Percentiles rank a stretch among this genome's conserved stretches.
These are phyloP conservation scores for Pseudolycoriella hygida DNA, from an alignment of 2,888 invertebrate species.

Conservation along the genomic window DNA sequence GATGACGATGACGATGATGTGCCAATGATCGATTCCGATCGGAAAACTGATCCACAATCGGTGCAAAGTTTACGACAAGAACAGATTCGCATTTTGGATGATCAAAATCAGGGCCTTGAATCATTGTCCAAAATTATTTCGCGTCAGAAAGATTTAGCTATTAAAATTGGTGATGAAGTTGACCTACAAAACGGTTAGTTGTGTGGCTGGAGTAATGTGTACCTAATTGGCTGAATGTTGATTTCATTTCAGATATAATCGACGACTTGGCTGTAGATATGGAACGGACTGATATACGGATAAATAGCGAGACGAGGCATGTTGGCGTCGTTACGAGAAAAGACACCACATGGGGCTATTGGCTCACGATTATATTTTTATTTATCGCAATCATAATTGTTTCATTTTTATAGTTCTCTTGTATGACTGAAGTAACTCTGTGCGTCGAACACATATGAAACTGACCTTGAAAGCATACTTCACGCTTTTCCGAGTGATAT, in stretches of 20 bases:
- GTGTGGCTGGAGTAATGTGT: slow-evolving; percentile 5
- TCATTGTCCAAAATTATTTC: slow-evolving; percentile 53
- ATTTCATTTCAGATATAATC: slow-evolving; percentile 41
- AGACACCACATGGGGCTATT: slow-evolving; percentile 59
- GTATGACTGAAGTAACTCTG: too few relatives aligned
- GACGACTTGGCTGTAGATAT: slow-evolving; percentile 57
- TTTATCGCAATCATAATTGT: slow-evolving; percentile 48
- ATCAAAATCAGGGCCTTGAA: slow-evolving; percentile 62
- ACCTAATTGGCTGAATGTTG: slow-evolving; percentile 7
- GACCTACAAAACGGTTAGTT: slow-evolving; percentile 53
- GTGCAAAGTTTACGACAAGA: slow-evolving; percentile 34
- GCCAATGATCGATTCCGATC: slow-evolving; percentile 17
- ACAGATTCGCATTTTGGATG: slow-evolving; percentile 40
- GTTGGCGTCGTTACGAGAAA: slow-evolving; percentile 45
- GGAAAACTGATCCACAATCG: slow-evolving; percentile 19
- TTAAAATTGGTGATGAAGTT: slow-evolving; percentile 56
- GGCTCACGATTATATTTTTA: slow-evolving; percentile 50
- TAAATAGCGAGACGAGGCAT: slow-evolving; percentile 46
- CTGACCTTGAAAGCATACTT: too few relatives aligned
- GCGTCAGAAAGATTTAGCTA: slow-evolving; percentile 57
- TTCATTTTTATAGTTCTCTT: slow-evolving; percentile 20
- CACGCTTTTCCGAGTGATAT: too few relatives aligned
- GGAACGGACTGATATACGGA: slow-evolving; percentile 48
- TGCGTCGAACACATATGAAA: too few relatives aligned
- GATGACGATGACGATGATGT: slow-evolving; percentile 22